Evolutionary conservation across 1,140 invertebrate species (phyloP).

Genomic region (Steinernema feltiae): DNA sequence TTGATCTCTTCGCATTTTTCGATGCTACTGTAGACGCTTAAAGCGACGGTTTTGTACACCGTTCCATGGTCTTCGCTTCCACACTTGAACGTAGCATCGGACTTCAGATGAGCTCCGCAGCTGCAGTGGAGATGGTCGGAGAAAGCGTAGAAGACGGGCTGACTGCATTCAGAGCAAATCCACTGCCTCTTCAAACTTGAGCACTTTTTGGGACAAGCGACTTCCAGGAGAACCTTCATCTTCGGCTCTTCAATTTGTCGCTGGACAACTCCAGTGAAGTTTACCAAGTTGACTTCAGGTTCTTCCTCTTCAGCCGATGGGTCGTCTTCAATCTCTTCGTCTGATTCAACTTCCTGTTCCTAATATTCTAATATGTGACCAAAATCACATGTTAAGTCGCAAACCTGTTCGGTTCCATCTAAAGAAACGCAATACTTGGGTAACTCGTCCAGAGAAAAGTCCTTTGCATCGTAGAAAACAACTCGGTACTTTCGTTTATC

Average conservation of each 20-base stretch:
- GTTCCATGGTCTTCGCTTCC: not conserved
- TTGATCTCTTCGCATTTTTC: not conserved
- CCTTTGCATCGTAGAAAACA: not conserved
- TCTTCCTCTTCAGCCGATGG: not conserved
- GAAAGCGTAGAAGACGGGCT: not conserved
- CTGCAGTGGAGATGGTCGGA: not conserved
- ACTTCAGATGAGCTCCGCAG: not conserved
- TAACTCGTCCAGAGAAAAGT: not conserved
- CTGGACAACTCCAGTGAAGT: not conserved
- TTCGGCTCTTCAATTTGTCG: not conserved
- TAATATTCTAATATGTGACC: not conserved
- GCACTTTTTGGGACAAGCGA: not conserved
- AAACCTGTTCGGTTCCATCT: not conserved
- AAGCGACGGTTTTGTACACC: not conserved
- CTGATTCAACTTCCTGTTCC: not conserved
- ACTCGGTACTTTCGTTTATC: not conserved
- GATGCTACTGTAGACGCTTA: not conserved
- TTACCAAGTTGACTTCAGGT: not conserved
- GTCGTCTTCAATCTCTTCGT: not conserved
- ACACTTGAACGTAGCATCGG: not conserved
- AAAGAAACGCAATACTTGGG: not conserved
- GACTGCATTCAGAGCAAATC: not conserved
- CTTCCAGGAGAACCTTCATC: not conserved
- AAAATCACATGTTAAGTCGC: too few species aligned
- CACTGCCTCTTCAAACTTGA: not conserved